These are phyloP conservation scores for Craniophora ligustri DNA, from an alignment of 2,888 invertebrate genomes.

Conservation along the genomic window DNA sequence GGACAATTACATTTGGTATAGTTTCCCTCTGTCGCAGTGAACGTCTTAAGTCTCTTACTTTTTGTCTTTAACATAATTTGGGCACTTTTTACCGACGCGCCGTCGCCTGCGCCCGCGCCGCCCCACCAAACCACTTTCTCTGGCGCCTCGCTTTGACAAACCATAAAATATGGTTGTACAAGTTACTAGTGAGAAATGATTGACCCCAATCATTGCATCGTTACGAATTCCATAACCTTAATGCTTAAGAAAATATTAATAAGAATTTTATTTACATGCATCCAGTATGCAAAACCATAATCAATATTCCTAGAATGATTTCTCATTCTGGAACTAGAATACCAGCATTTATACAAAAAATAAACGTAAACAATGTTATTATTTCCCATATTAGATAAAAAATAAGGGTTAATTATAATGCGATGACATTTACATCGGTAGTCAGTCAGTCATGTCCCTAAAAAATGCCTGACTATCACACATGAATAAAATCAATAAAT, in stretches of 20 bases:
- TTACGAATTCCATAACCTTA: slow-evolving; percentile 32
- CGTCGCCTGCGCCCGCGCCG: slow-evolving; percentile 32
- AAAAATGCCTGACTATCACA: slow-evolving; percentile 7
- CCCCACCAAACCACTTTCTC: slow-evolving; percentile 69
- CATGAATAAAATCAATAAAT: slow-evolving; percentile 33
- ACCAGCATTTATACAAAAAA: background rate
- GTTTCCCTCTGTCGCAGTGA: slow-evolving; percentile 58
- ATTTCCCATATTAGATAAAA: background rate
- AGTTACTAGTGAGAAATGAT: slow-evolving; percentile 52
- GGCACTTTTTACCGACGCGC: slow-evolving; percentile 59
- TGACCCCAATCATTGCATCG: slow-evolving; percentile 43
- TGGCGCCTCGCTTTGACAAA: slow-evolving; percentile 60
- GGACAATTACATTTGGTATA: slow-evolving; percentile 49
- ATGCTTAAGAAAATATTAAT: slow-evolving; percentile 28
- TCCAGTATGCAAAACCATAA: slow-evolving; percentile 18
- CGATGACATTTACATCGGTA: background rate
- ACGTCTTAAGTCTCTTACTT: slow-evolving; percentile 62
- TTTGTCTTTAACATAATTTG: slow-evolving; percentile 66
- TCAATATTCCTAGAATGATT: slow-evolving; percentile 3
- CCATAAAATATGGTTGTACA: slow-evolving; percentile 58
- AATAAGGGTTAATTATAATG: background rate
- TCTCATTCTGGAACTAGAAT: slow-evolving; percentile 17
- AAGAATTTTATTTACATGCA: slow-evolving; percentile 33
- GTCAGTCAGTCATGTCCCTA: background rate
- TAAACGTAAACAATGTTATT: background rate